Evolutionary conservation across 2,113 vertebrate genomes (phyloP).

Genomic region (Ondatra zibethicus): DNA sequence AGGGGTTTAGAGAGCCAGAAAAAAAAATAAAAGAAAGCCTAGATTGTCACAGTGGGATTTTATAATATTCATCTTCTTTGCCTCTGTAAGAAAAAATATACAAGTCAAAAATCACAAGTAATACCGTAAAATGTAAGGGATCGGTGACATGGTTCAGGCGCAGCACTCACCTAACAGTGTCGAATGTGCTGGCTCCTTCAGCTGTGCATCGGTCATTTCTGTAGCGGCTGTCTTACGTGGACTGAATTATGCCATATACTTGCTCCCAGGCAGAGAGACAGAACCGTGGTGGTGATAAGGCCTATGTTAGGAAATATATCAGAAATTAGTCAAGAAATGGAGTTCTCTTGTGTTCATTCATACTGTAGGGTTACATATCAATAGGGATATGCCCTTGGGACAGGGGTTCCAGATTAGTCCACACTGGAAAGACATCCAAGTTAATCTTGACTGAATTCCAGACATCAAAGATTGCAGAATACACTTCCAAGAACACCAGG

Average conservation of each 20-base stretch:
- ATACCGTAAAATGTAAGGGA: background rate
- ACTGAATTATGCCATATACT: background rate
- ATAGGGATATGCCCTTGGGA: background rate
- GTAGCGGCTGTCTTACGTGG: background rate
- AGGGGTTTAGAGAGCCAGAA: background rate
- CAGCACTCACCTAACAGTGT: background rate
- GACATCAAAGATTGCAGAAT: background rate
- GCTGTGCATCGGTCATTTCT: background rate
- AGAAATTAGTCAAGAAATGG: constrained; percentile 13
- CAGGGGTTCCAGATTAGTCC: background rate
- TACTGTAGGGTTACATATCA: background rate
- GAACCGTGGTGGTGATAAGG: background rate
- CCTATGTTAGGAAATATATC: background rate
- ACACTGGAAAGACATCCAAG: background rate
- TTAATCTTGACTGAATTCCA: background rate
- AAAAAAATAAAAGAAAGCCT: background rate
- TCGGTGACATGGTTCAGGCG: background rate
- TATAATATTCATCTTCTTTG: background rate
- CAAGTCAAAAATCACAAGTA: background rate
- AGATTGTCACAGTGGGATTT: background rate
- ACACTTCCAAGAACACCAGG: background rate
- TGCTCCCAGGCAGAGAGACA: background rate
- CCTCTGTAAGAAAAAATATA: background rate
- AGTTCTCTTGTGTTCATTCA: constrained; percentile 1
- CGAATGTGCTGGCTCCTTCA: background rate